Conservation (phyloP, 2,797 vertebrate species). For the Chaetodon trifasciatus region DNA sequence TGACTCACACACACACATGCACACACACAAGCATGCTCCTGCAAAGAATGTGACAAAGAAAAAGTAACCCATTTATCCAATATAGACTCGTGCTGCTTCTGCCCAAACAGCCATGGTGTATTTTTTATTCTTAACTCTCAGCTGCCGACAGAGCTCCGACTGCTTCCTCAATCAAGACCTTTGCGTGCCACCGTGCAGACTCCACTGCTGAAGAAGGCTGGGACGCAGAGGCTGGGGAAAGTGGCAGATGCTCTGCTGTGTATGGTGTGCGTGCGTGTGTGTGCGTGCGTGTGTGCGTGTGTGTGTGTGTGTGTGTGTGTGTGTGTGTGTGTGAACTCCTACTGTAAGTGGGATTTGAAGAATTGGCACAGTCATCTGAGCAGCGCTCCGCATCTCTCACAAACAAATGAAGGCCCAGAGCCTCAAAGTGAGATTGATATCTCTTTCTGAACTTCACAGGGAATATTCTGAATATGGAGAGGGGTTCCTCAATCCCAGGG, state of each 20-base stretch:
- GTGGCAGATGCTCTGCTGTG: constrained; percentile 72
- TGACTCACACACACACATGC: background rate
- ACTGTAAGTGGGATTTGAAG: constrained; percentile 90
- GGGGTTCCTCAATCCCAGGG: constrained; percentile 86
- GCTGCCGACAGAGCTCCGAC: constrained; percentile 67
- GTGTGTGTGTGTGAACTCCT: constrained; percentile 75
- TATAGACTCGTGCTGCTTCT: constrained; percentile 51
- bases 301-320: constrained; percentile 43
- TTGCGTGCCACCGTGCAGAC: constrained; percentile 55
- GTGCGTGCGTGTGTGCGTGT: constrained; percentile 41
- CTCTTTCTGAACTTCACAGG: constrained; percentile 90
- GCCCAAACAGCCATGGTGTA: constrained; percentile 61
- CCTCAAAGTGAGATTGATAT: constrained; percentile 96
- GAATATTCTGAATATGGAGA: constrained; percentile 92
- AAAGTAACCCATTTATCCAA: constrained; percentile 61
- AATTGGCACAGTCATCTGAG: constrained; percentile 89
- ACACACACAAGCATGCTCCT: background rate
- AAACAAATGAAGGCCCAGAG: constrained; percentile 90
- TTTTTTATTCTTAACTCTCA: constrained; percentile 69
- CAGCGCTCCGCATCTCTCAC: constrained; percentile 85
- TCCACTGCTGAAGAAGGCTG: constrained; percentile 64
- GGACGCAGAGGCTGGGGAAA: constrained; percentile 76
- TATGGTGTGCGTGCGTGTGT: constrained; percentile 27
- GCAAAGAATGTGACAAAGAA: constrained; percentile 42
- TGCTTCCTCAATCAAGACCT: constrained; percentile 80